phyloP scores from a whole-genome alignment of 2,797 vertebrate genomes.

The Sebastes flavidus region DNA sequence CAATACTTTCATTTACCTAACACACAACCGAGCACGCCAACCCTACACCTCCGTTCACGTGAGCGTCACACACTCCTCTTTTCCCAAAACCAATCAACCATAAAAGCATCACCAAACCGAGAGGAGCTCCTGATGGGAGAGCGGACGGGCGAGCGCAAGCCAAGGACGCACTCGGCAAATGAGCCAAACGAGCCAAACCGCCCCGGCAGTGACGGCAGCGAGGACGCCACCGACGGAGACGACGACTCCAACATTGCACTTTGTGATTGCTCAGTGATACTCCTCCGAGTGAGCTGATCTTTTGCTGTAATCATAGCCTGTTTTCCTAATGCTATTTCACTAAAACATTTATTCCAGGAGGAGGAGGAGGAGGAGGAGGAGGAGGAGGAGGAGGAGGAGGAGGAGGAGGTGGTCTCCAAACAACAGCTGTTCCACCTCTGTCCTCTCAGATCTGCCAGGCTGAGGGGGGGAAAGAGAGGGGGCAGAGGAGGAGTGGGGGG shows the following conservation, averaged over 20 bases:
- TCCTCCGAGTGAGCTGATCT: constrained; percentile 29
- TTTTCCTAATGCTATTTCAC: constrained; percentile 43
- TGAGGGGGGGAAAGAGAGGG: not conserved
- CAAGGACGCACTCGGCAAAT: constrained; percentile 53
- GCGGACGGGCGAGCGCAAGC: not conserved
- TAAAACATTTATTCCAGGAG: constrained; percentile 55
- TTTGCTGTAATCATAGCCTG: constrained; percentile 37
- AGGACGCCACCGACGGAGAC: not conserved
- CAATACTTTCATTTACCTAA: not conserved
- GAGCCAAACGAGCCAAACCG: constrained; percentile 15
- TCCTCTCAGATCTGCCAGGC: constrained; percentile 42
- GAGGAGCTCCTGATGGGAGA: constrained; percentile 6
- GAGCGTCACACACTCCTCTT: not conserved
- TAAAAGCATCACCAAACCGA: constrained; percentile 23
- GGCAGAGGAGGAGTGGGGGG: not conserved
- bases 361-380: not conserved
- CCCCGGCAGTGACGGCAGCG: not conserved
- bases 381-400: not conserved
- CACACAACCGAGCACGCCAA: not conserved
- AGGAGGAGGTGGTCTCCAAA: constrained; percentile 19
- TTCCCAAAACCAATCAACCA: constrained; percentile 22
- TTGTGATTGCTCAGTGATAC: constrained; percentile 54
- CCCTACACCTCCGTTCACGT: not conserved
- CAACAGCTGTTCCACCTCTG: constrained; percentile 70
- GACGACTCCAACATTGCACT: constrained; percentile 32